phyloP scores from a whole-genome alignment of 2,113 vertebrate species.

The Pterophyllum scalare region DNA sequence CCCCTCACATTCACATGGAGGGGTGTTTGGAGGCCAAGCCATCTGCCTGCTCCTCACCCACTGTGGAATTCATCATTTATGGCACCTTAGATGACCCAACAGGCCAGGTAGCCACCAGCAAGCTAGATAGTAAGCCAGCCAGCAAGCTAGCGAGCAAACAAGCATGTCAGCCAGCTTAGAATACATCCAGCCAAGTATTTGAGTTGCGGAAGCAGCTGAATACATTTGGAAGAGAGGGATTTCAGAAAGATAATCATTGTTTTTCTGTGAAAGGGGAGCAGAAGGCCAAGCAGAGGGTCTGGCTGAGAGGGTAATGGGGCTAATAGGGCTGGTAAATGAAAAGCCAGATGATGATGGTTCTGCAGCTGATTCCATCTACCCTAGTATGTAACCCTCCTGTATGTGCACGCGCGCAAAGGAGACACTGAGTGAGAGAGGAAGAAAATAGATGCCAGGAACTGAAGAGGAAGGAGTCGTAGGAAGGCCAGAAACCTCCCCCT shows the following conservation, averaged over 20 bases:
- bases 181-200: conserved; percentile 16
- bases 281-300: conserved; percentile 64
- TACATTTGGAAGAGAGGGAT: conserved; percentile 47
- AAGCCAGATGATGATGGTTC: conserved; percentile 55
- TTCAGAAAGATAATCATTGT: conserved; percentile 52
- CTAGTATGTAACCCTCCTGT: conserved; percentile 17
- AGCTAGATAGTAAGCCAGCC: conserved; percentile 9
- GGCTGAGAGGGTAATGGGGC: conserved; percentile 67
- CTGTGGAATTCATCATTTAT: conserved; percentile 29
- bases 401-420: conserved; percentile 2
- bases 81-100: conserved; percentile 38
- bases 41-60: conserved; percentile 46
- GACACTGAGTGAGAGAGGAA: neutral
- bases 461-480: conserved; percentile 17
- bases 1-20: conserved; percentile 16
- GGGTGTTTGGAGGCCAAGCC: conserved; percentile 43
- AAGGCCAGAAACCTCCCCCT: conserved; percentile 60
- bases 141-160: conserved; percentile 11
- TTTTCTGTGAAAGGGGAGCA: conserved; percentile 53
- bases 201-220: conserved; percentile 43
- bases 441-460: conserved; percentile 22
- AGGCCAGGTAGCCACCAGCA: conserved; percentile 42
- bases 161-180: conserved; percentile 26
- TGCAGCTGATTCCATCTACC: conserved; percentile 44
- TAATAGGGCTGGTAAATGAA: conserved; percentile 68